phyloP scores from a whole-genome alignment of 2,113 vertebrate genomes.

The Protomyctophum bolini region DNA sequence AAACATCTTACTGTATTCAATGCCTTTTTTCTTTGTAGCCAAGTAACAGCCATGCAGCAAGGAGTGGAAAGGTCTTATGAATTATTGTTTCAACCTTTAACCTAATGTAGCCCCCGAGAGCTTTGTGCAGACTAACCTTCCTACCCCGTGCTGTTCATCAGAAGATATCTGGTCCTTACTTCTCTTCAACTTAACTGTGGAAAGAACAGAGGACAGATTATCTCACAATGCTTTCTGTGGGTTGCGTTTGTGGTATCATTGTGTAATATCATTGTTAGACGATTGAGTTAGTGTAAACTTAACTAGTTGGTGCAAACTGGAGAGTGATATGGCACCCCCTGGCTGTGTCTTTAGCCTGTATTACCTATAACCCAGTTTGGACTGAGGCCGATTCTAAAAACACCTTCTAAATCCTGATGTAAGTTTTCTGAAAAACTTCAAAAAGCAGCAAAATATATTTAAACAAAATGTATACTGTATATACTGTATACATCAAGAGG shows the following conservation, averaged over 20 bases:
- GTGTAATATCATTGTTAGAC: slow-evolving; percentile 6
- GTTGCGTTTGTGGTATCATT: neutral
- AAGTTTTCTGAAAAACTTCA: slow-evolving; percentile 28
- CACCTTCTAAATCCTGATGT: neutral
- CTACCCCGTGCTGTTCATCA: slow-evolving; percentile 14
- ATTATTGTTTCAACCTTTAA: slow-evolving; percentile 31
- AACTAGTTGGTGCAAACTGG: neutral
- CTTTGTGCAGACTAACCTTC: slow-evolving; percentile 60
- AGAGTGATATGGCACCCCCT: slow-evolving; percentile 45
- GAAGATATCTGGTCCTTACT: slow-evolving; percentile 12
- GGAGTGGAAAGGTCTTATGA: slow-evolving; percentile 64
- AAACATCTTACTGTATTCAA: slow-evolving; percentile 33
- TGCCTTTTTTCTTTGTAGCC: slow-evolving; percentile 69
- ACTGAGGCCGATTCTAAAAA: too few species aligned
- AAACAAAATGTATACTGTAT: too few species aligned
- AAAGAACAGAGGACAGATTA: slow-evolving; percentile 28
- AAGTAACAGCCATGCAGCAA: slow-evolving; percentile 63
- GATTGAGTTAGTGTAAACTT: neutral
- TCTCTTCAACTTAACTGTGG: slow-evolving; percentile 6
- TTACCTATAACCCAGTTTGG: too few species aligned
- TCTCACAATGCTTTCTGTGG: slow-evolving; percentile 7
- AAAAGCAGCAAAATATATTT: neutral
- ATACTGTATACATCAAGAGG: slow-evolving; percentile 9
- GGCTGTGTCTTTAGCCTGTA: slow-evolving; percentile 16
- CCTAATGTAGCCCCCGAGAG: slow-evolving; percentile 20